Evolutionary conservation across 2,888 invertebrate genomes (phyloP).

Genomic region (Teleiodes luculella): DNA sequence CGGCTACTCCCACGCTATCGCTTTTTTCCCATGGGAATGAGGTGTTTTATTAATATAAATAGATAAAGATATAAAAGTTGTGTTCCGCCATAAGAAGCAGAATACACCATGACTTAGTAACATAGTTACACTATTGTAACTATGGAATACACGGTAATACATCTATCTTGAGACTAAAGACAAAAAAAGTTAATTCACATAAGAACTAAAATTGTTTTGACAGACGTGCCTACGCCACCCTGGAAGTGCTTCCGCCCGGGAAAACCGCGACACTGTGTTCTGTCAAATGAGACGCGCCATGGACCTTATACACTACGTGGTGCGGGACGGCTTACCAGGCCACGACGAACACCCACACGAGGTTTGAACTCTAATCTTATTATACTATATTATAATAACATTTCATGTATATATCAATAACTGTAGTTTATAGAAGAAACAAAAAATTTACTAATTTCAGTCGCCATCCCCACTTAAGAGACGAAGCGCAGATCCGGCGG

Average conservation of each 20-base stretch:
- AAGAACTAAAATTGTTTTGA: not conserved
- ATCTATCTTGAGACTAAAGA: too few relatives aligned
- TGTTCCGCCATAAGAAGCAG: too few relatives aligned
- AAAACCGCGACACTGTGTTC: conserved; percentile 98
- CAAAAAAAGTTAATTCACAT: too few relatives aligned
- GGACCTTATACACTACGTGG: conserved; percentile 98
- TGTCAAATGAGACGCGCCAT: conserved; percentile 98
- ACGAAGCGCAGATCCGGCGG: conserved; percentile 3
- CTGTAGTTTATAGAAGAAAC: conserved; percentile 1
- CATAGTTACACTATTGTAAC: too few relatives aligned
- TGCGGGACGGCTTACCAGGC: conserved; percentile 93
- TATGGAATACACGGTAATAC: too few relatives aligned
- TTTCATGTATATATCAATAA: not conserved
- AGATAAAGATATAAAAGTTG: too few relatives aligned
- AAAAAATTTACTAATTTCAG: conserved; percentile 4
- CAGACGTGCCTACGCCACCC: conserved; percentile 96
- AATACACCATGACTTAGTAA: too few relatives aligned
- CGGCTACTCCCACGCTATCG: too few relatives aligned
- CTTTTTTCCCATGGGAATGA: too few relatives aligned
- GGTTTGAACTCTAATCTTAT: conserved; percentile 37
- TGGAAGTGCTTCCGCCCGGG: conserved; percentile 93
- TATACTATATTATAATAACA: too few relatives aligned
- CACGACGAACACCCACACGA: conserved; percentile 76
- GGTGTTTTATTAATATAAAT: too few relatives aligned
- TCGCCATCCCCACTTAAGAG: conserved; percentile 4